Percentiles rank a stretch among this genome's conserved stretches.
Conservation (phyloP, 2,888 invertebrate genomes). For the Trilocha varians region DNA sequence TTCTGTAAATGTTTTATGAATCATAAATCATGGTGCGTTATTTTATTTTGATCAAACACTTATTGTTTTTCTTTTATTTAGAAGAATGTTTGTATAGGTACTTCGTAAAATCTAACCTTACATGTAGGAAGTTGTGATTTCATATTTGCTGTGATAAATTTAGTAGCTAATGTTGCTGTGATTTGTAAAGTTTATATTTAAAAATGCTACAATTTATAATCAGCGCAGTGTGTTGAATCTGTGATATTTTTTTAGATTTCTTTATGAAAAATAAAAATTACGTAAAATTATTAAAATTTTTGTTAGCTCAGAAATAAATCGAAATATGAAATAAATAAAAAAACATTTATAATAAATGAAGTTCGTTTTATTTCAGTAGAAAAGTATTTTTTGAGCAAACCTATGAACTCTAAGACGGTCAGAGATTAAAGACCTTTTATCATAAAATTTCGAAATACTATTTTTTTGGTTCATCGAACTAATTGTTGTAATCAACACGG, state of each 20-base stretch:
- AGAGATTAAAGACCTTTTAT: too few relatives aligned
- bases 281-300: slow-evolving; percentile 15
- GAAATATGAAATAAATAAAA: slow-evolving; percentile 51
- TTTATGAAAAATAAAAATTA: not conserved
- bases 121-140: not conserved
- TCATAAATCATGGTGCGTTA: slow-evolving; percentile 49
- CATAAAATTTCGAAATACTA: too few relatives aligned
- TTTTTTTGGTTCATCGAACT: too few relatives aligned
- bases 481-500: too few relatives aligned
- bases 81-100: slow-evolving; percentile 1
- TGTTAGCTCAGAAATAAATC: slow-evolving; percentile 34
- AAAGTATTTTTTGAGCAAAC: too few relatives aligned
- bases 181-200: not conserved
- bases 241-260: slow-evolving; percentile 46
- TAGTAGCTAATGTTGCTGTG: not conserved
- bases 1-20: slow-evolving; percentile 42
- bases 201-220: not conserved
- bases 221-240: slow-evolving; percentile 28
- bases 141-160: not conserved
- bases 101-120: not conserved
- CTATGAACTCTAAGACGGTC: too few relatives aligned
- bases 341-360: not conserved
- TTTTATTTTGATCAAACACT: slow-evolving; percentile 39
- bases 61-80: slow-evolving; percentile 39
- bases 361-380: not conserved